Base-by-base conservation (phyloP, 2,797 vertebrate species). In the Enoplosus armatus region DNA sequence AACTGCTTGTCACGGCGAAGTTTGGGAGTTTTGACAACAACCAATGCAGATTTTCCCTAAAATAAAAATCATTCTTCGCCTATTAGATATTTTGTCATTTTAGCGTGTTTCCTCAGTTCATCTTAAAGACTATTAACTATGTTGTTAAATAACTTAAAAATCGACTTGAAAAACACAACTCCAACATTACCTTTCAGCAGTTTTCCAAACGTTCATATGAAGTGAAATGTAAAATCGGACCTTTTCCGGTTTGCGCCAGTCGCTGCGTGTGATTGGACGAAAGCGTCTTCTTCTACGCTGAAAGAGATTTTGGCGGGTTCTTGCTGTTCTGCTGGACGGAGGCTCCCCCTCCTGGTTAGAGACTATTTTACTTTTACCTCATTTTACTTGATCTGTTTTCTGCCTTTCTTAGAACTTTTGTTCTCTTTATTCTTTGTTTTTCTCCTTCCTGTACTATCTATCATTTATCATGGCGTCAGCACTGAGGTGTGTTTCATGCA, bases 271-370 rank as follows among this genome's bases (percentile, higher is more conserved):
- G 84, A 91, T 93, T 92, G 89, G 82, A 63, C 27, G 7, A 73
- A 24, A 7, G 0, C 0, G 4, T 87, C 86, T 77, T 92, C 91
- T 91, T 92, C 90, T 82, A 59, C 58, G 48, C 12, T 59, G 1
- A 3, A 41, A 51, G 2, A 6, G 6, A 2, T 76, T 86, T 90
- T 85, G 71, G 83, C 88, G 87, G 66, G 1, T 27, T 7, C 71
- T 76, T 59, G 50, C 22, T 48, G 3, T 20, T 51, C 5, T 3
- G 11, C 0, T 16, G 1, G 0, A n/a, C 0, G 1, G 75, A 51
- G 12, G 4, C 39, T 50, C 79, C 86, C 45, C 58, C 73, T 85
- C 0, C 6, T 20, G 86, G 53, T 11, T 1, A 63, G 8, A 26
- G 1, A 10, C 39, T 8, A 1, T 31, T 41, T 4, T 31, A n/a